phyloP scores from a whole-genome alignment of 2,888 invertebrate genomes.

The Oxystoma pomonae region DNA sequence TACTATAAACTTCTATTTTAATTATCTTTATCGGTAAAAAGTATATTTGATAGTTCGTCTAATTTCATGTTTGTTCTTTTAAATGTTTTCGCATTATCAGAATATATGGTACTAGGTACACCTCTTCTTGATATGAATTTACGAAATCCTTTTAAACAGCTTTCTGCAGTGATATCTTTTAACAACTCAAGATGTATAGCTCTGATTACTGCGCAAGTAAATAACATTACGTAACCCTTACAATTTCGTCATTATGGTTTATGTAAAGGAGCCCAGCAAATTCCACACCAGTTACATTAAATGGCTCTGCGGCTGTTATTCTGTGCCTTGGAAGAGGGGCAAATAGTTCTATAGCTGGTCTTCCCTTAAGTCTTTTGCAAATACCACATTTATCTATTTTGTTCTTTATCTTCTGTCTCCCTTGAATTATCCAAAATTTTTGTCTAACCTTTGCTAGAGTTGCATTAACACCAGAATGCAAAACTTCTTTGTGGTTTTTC shows the following conservation, averaged over 20 bases:
- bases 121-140: conserved; percentile 14
- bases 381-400: background rate
- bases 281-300: too few relatives aligned
- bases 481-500: background rate
- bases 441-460: conserved; percentile 1
- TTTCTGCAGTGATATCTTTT: conserved; percentile 7
- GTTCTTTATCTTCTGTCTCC: conserved; percentile 3
- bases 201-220: conserved; percentile 10
- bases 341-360: background rate
- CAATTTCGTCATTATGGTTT: too few relatives aligned
- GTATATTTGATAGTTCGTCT: conserved; percentile 2
- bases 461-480: background rate
- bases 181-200: conserved; percentile 13
- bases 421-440: conserved; percentile 6
- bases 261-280: too few relatives aligned
- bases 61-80: conserved; percentile 4
- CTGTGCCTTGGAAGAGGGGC: conserved; percentile 7
- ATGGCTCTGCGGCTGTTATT: background rate
- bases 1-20: too few relatives aligned
- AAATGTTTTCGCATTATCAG: conserved; percentile 13
- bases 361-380: background rate
- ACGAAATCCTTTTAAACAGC: conserved; percentile 10
- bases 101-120: conserved; percentile 1
- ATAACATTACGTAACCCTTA: conserved; percentile 11
- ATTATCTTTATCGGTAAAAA: too few relatives aligned